Conservation (phyloP, 2,113 vertebrate species). For the Onychorhynchus coronatus region DNA sequence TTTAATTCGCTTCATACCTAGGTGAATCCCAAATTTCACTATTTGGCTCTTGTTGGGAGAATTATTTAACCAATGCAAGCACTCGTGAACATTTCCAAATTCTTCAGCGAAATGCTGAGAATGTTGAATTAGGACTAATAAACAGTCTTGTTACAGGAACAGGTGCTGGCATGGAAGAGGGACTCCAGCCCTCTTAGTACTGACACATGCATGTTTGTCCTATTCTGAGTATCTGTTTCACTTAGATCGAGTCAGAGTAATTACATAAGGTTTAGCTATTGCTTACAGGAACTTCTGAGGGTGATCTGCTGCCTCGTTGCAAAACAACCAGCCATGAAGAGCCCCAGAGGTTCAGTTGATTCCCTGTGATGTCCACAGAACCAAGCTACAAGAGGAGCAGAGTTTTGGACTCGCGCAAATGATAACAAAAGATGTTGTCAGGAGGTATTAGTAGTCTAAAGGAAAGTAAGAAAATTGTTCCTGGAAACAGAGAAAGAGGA, state of each 20-base stretch:
- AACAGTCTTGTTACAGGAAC: slow-evolving; percentile 22
- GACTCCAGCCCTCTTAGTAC: neutral
- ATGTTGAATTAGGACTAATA: neutral
- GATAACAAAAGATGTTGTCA: neutral
- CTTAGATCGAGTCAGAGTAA: neutral
- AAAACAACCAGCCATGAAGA: neutral
- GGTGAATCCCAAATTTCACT: neutral
- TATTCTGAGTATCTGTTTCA: neutral
- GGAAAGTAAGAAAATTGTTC: neutral
- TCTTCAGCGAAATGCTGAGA: neutral
- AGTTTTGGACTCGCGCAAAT: neutral
- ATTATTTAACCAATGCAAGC: neutral
- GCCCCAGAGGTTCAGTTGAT: neutral
- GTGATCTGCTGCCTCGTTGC: neutral
- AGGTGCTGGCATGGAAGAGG: neutral
- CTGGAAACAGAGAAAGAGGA: neutral
- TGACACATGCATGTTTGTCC: neutral
- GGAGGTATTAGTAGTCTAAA: neutral
- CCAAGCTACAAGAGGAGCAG: neutral
- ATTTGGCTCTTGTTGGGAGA: neutral
- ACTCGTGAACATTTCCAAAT: neutral
- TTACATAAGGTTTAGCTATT: neutral
- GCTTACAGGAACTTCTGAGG: neutral
- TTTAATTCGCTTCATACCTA: neutral
- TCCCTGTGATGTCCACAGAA: neutral